phyloP scores from a whole-genome alignment of 2,888 invertebrate genomes.

The Baccha elongata region DNA sequence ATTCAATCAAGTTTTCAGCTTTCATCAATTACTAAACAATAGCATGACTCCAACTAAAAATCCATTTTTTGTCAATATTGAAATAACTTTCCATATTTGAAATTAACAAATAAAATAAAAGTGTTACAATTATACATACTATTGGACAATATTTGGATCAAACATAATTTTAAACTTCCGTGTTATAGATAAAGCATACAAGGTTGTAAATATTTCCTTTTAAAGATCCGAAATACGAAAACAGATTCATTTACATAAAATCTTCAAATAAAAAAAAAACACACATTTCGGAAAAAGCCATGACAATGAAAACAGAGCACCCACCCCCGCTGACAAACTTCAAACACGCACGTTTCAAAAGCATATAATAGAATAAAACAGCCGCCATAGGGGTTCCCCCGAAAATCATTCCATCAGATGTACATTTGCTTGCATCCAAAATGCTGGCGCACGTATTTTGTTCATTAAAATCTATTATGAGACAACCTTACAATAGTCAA shows the following conservation, averaged over 20 bases:
- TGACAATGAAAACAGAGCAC: constrained; percentile 61
- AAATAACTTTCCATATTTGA: neutral
- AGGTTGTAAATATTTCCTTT: constrained; percentile 10
- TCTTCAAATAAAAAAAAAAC: constrained; percentile 36
- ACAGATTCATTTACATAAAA: constrained; percentile 49
- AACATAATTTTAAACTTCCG: constrained; percentile 4
- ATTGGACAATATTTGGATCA: neutral
- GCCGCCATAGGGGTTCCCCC: constrained; percentile 25
- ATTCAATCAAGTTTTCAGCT: neutral
- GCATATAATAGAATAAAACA: too few relatives aligned
- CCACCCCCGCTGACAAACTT: neutral
- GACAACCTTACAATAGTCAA: constrained; percentile 30
- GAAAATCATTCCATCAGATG: constrained; percentile 2
- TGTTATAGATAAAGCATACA: neutral
- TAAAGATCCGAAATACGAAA: neutral
- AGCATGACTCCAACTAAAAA: neutral
- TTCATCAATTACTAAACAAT: neutral
- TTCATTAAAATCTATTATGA: constrained; percentile 40
- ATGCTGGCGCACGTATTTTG: constrained; percentile 25
- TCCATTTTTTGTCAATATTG: neutral
- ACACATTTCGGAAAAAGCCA: constrained; percentile 62
- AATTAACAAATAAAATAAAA: neutral
- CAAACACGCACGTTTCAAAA: neutral
- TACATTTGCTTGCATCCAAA: constrained; percentile 25
- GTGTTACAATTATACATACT: too few relatives aligned